These are phyloP conservation scores for Oncorhynchus clarkii DNA, from an alignment of 2,113 vertebrate genomes.

Conservation along the genomic window DNA sequence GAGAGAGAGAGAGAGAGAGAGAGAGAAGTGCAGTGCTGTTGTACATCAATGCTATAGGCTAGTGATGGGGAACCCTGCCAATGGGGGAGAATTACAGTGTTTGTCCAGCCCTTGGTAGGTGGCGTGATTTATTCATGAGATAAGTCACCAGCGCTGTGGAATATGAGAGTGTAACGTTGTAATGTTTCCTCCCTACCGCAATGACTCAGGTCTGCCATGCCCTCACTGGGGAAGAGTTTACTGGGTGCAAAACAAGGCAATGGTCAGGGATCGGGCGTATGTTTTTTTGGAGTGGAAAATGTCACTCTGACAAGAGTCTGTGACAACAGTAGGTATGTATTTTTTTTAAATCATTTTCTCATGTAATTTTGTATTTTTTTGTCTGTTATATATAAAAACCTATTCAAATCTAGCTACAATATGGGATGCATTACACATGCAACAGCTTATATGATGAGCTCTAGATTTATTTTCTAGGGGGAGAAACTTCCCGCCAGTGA, in stretches of 20 bases:
- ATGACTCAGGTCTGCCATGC: slow-evolving; percentile 51
- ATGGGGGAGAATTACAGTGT: slow-evolving; percentile 43
- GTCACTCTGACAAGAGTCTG: neutral
- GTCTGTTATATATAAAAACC: too few species aligned
- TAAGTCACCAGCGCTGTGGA: slow-evolving; percentile 64
- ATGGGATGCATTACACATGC: too few species aligned
- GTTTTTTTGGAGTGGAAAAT: neutral
- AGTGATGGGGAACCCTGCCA: slow-evolving; percentile 43
- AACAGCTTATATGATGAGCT: too few species aligned
- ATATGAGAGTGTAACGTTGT: slow-evolving; percentile 66
- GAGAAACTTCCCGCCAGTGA: too few species aligned
- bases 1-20: too few species aligned
- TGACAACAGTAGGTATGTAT: neutral
- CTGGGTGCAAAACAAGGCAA: slow-evolving; percentile 53
- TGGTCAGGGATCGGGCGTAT: slow-evolving; percentile 31
- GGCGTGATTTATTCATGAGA: slow-evolving; percentile 70
- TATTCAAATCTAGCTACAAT: too few species aligned
- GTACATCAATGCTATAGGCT: too few species aligned
- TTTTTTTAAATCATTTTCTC: too few species aligned
- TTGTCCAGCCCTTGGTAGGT: slow-evolving; percentile 45
- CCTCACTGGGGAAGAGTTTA: slow-evolving; percentile 33
- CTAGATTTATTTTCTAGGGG: too few species aligned
- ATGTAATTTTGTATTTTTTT: too few species aligned
- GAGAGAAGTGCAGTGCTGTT: slow-evolving; percentile 14
- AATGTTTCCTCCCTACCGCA: slow-evolving; percentile 61